Evolutionary conservation across 2,797 vertebrate genomes (phyloP).

Genomic region (Catostomus latipinnis): DNA sequence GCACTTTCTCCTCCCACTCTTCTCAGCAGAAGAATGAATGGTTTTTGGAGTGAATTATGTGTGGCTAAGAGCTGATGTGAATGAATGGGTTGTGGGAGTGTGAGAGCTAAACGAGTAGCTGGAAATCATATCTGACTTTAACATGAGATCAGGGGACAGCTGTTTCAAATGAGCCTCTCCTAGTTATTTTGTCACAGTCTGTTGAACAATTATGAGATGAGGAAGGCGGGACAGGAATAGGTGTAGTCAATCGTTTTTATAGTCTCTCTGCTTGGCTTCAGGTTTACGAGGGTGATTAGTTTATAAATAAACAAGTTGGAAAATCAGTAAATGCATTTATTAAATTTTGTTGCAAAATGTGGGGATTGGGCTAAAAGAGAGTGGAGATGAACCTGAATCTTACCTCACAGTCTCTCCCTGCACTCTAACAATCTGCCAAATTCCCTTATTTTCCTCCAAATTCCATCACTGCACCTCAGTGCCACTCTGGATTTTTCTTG

Average conservation of each 20-base stretch:
- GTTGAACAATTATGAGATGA: conserved; percentile 37
- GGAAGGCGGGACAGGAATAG: conserved; percentile 32
- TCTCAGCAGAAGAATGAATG: conserved; percentile 37
- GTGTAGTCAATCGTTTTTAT: conserved; percentile 9
- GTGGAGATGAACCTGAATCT: no score
- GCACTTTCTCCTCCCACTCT: conserved; percentile 37
- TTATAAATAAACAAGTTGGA: conserved; percentile 6
- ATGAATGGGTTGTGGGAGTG: conserved; percentile 57
- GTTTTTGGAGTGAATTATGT: conserved; percentile 55
- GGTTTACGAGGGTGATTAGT: conserved; percentile 16
- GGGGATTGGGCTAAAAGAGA: no score
- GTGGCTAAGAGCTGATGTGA: conserved; percentile 53
- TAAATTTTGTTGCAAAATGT: no score
- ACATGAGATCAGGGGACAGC: conserved; percentile 49
- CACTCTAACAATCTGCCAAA: no score
- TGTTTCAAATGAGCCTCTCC: conserved; percentile 43
- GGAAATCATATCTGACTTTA: conserved; percentile 57
- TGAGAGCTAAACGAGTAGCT: conserved; percentile 52
- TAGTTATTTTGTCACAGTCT: conserved; percentile 44
- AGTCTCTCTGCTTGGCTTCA: background rate
- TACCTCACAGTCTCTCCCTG: no score
- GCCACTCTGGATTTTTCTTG: no score
- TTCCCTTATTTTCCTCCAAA: no score
- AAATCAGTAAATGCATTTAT: background rate
- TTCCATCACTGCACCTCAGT: no score